Evolutionary conservation across 2,888 invertebrate species (phyloP), one percentile per base, ranked within the genome.

Genomic region (Cyclophora albipunctata): DNA sequence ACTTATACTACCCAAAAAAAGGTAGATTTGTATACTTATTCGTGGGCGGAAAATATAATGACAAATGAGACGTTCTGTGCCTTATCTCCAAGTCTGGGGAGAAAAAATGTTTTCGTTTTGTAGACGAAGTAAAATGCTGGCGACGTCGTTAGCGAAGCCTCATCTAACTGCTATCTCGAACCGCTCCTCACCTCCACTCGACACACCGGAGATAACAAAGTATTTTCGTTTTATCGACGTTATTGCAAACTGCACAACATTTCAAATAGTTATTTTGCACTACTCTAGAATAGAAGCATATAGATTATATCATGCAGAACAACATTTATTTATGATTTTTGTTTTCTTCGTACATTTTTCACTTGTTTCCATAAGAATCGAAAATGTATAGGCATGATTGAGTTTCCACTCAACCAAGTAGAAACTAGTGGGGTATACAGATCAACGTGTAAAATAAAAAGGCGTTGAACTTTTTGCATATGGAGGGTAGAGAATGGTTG

Each of bases 81-180:
- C 72, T 78, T 79, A 80, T 81, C 80, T 69, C 64, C 62, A 65
- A 63, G 69, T 70, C 65, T 61, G 63, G 66, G 66, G 70, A 75
- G 72, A 75, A 75, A 75, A 73, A 75, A 75, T 75, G 74, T 75
- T 72, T 69, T 73, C 66, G 69, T 72, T 75, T 76, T 73, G 72
- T 73, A 66, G 56, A 69, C 64, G 67, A 62, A 74, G 71, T 75
- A 64, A 75, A 75, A 78, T 71, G 72, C 72, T 68, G 65, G 65
- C 67, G 68, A 71, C 63, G 74, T 80, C 79, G 77, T 82, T 80
- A 73, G 71, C 62, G 59, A 60, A 70, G 72, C 75, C 67, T 67
- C 74, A 71, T 76, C 76, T 69, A 66, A 66, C 68, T 69, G 72
- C 70, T 74, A 75, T 74, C 69, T 68, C 60, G 57, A 57, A 57